Base-by-base conservation (phyloP, 2,888 invertebrate genomes). In the Chaitophorus viminalis region DNA sequence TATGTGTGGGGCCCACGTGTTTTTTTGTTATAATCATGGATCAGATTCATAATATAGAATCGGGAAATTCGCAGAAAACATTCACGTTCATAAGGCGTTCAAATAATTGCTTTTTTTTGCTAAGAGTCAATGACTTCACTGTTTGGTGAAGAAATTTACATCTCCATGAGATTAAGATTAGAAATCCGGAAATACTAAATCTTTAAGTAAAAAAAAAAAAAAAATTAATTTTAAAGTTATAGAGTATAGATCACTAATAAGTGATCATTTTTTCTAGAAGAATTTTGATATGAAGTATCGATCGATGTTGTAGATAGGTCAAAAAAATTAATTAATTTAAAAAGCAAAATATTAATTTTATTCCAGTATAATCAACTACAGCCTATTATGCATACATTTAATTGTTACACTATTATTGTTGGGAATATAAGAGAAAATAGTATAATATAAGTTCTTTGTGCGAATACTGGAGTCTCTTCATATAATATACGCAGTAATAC, bases 381-480 rank as follows among this genome's bases (percentile, higher is more conserved):
- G n/a, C n/a, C 36, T 36, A 36, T 36, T 21, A 3, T 25, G 25
- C 25, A n/a, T 17, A 25, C 18, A 31, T 36, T 33, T 72, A 72
- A 72, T 21, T 21, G 21, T 36, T 72, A 21, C 46, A 46, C 39
- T n/a, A 74, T 74, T 74, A n/a, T n/a, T 39, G 21, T 39, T 39
- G 9, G 36, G 36, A 82, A 82, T 17, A 72, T 17, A 46, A 29
- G 29, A 68, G 29, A 76, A 74, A 52, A 74, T 39, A 65, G 65
- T 60, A 60, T 25, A 6, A 60, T 60, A 60, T 9, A 36, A 76
- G 39, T 31, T 65, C 60, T 75, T 76, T 8, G 8, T 25, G 60
- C 60, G 46, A 75, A 29, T n/a, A 33, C 82, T 83, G 75, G 75
- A 83, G 75, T n/a, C 21, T n/a, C 1, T 54, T 74, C 31, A 72